A percentile compares a stretch with the other conserved stretches of the same genome.
These are phyloP conservation scores for Donacobius atricapilla DNA, from an alignment of 2,113 vertebrate genomes.

Conservation along the genomic window DNA sequence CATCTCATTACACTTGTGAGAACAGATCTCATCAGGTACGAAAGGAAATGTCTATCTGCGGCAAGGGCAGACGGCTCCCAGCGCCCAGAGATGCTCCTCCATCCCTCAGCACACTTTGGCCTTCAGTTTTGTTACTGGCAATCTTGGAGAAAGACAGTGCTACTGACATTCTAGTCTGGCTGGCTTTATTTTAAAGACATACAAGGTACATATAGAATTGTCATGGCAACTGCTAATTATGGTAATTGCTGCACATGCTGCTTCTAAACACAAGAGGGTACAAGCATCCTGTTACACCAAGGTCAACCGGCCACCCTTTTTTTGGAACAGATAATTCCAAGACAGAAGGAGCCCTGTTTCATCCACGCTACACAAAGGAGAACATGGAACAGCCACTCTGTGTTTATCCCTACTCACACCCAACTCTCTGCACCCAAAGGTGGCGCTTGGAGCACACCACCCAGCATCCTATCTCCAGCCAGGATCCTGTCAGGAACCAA, in stretches of 20 bases:
- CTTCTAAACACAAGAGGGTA: conserved; percentile 65
- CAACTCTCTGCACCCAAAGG: background rate
- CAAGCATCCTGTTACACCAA: conserved; percentile 43
- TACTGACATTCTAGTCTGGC: conserved; percentile 45
- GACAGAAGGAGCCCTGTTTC: background rate
- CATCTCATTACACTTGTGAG: background rate
- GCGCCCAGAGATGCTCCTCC: background rate
- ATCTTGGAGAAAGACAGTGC: background rate
- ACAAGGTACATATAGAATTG: conserved; percentile 61
- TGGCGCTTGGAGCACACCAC: background rate
- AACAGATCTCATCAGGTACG: background rate
- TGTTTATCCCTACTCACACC: background rate
- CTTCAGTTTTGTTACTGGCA: background rate
- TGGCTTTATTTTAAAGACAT: conserved; percentile 32
- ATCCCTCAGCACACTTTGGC: background rate
- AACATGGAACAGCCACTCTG: background rate
- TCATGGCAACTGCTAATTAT: conserved; percentile 69
- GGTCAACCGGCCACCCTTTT: background rate
- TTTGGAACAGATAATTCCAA: background rate
- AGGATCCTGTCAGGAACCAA: background rate
- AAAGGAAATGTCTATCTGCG: background rate
- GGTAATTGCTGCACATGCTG: conserved; percentile 60
- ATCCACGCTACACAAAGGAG: background rate
- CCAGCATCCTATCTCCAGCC: background rate
- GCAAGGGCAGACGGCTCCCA: fast-evolving